Base-by-base conservation (phyloP, 2,113 vertebrate genomes). In the Hippolais icterina region DNA sequence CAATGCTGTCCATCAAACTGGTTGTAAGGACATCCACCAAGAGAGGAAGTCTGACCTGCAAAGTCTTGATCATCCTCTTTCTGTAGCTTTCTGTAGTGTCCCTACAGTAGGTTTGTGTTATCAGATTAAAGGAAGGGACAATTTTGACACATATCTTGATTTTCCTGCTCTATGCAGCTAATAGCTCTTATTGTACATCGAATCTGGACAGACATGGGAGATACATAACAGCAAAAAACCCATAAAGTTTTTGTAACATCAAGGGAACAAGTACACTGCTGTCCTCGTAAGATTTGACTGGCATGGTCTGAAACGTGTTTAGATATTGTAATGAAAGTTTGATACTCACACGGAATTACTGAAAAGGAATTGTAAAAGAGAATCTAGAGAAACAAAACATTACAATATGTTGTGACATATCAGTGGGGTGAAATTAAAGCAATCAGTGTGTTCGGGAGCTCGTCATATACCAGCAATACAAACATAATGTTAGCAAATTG, bases 161-260 rank as follows among this genome's bases (percentile, higher is more conserved):
- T 74, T 41, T 39, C 22, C 14, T 87, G 13, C n/a, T 77, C 22
- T 49, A 9, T 15, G 19, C 15, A 61, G 19, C 13, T 31, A 53
- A 33, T 28, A 79, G 12, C 6, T 82, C 10, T 28, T 49, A 15
- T 11, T 63, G 8, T 33, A 46, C 11, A 46, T n/a, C 13, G 65
- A 46, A 76, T 13, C 2, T 24, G 44, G 68, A 59, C 12, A 66
- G 76, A 27, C 14, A 28, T 19, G n/a, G 11, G 15, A 61, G 15
- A 53, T 4, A 29, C 3, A 21, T 22, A 78, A 57, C 10, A 65
- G 15, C 0, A 0, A 79, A 81, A 71, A 66, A 4, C 1, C 5
- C 8, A 23, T 6, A 4, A 44, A 42, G 1, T 23, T 52, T 89
- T 53, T 75, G 28, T 27, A 41, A 24, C 3, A 12, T 23, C 1